Evolutionary conservation across 37 sponge, comb jelly and placozoan species (phyloP).

Genomic region (Cladorhizidae sp.): DNA sequence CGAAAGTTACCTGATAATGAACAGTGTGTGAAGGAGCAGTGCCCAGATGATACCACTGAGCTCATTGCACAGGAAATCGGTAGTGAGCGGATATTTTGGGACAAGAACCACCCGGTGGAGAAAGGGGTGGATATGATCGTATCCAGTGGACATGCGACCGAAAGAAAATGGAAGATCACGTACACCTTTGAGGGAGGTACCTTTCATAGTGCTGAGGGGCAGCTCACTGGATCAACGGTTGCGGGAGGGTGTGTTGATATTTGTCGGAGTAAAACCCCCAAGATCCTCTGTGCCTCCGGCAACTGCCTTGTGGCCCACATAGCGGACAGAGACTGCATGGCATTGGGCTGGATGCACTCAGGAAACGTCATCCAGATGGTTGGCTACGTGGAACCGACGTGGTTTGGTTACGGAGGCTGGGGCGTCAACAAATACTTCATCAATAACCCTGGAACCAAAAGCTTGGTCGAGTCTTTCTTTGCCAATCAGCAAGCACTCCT

Average conservation of each 20-base stretch:
- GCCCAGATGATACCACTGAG: conserved; percentile 48
- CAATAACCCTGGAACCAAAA: conserved; percentile 50
- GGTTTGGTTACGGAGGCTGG: conserved; percentile 82
- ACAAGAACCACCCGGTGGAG: neutral
- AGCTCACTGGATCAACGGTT: conserved; percentile 21
- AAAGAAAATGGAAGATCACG: conserved; percentile 57
- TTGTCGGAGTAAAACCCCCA: conserved; percentile 24
- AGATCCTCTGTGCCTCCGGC: conserved; percentile 68
- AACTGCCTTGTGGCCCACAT: conserved; percentile 69
- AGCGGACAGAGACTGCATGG: conserved; percentile 51
- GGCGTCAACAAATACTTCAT: conserved; percentile 73
- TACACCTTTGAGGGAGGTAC: conserved; percentile 44
- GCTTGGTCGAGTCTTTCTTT: conserved; percentile 70
- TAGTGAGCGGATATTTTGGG: neutral
- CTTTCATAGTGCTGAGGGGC: conserved; percentile 33
- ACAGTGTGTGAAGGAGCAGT: neutral
- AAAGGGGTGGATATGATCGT: conserved; percentile 68
- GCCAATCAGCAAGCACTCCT: conserved; percentile 75
- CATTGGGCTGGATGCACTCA: conserved; percentile 80
- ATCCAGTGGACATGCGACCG: conserved; percentile 75
- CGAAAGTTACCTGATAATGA: neutral
- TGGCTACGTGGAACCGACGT: conserved; percentile 60
- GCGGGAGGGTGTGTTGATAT: neutral
- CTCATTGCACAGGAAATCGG: conserved; percentile 44
- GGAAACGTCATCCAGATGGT: conserved; percentile 72